A percentile compares a stretch with the other conserved stretches of the same genome.
Evolutionary conservation across 2,797 vertebrate species (phyloP).

Genomic region (Monodelphis domestica): DNA sequence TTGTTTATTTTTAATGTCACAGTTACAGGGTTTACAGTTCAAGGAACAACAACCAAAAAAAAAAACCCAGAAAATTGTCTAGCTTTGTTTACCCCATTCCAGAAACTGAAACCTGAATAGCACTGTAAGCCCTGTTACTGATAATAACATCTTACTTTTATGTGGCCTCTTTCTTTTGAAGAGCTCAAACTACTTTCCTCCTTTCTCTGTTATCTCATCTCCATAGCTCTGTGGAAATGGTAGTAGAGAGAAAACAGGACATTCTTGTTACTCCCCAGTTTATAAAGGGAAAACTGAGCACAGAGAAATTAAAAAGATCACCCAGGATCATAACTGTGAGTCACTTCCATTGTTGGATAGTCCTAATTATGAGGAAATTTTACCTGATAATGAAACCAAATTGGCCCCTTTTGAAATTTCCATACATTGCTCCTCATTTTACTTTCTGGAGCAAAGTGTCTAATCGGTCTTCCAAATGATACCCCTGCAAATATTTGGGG

Average conservation of each 20-base stretch:
- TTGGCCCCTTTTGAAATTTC: background rate
- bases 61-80: background rate
- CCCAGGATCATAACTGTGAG: background rate
- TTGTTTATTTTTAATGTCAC: background rate
- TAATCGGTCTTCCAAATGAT: background rate
- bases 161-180: conserved; percentile 30
- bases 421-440: background rate
- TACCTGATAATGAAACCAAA: background rate
- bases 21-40: background rate
- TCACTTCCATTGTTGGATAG: background rate
- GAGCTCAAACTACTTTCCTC: background rate
- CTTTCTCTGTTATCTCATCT: background rate
- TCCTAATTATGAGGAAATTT: background rate
- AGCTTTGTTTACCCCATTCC: background rate
- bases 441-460: background rate
- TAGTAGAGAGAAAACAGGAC: background rate
- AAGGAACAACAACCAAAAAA: background rate
- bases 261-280: background rate
- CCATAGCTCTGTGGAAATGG: background rate
- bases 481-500: background rate
- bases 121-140: background rate
- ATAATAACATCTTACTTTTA: background rate
- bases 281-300: background rate
- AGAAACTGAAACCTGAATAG: conserved; percentile 11
- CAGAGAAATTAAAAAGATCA: background rate